Base-by-base conservation (phyloP, 2,113 vertebrate species). In the Hypanus sabinus region DNA sequence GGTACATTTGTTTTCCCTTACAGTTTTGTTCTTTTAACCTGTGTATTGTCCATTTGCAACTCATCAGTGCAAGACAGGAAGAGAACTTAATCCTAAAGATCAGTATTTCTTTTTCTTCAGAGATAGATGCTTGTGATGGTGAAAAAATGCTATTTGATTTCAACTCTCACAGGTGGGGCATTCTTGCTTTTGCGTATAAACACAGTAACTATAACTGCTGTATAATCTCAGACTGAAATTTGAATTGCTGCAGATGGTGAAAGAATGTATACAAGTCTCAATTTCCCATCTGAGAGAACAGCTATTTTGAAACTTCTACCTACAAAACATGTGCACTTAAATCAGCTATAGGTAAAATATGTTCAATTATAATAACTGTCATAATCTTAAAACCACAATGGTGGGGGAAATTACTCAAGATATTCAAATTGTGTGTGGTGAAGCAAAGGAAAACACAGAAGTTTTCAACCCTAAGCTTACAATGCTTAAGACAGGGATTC, bases 171-270 rank as follows among this genome's bases (percentile, higher is more conserved):
- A 62, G 57, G 30, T 88, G 57, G 14, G 60, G 24, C 85, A 88
- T 88, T 88, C 60, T 46, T 30, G 70, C 85, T 62, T 70, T 65
- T 68, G 62, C 65, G 16, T 91, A 20, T 20, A 9, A 75, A 12
- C 5, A 71, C 36, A 73, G 22, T 55, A 38, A 92, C 46, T 75
- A 46, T 12, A 30, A 4, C 10, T 73, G 36, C 91, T 93, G 36
- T 55, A 75, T 73, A 73, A 55, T 73, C 24, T 93, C 88, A 92
- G 70, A 10, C 46, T 46, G 91, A 93, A 93, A 93, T 93, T 93
- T 8, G 36, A 93, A 75, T 38, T 46, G 70, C 9, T 73, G 38
- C 70, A 93, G 90, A 93, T 55, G 9, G 24, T 24, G 22, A 91
- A 70, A 22, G 85, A 81, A 85, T 27, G 81, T 60, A 85, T 36